Evolutionary conservation across 2,113 vertebrate genomes (phyloP), one percentile per base, ranked within the genome.

Genomic region (Procavia capensis): DNA sequence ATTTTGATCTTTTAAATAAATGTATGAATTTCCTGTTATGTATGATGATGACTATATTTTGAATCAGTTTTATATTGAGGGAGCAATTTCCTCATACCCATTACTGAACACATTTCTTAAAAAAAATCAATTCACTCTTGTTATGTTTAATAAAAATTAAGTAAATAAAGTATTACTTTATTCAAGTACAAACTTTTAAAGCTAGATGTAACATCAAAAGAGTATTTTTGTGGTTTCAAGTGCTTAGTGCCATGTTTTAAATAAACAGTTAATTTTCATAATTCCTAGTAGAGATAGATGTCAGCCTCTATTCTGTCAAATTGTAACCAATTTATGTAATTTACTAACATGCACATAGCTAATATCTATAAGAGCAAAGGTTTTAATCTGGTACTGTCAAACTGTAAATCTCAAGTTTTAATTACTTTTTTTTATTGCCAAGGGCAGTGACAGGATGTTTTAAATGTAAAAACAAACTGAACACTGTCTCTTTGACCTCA

Each of bases 401-500:
- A 47, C 16, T 16, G 9, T 76, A 27, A 43, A 63, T 27, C 24
- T 78, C 86, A 41, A 20, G 6, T 76, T 59, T 85, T 61, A 92
- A 47, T 85, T 9, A 63, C 6, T 68, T 50, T 80, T 19, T 29
- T 76, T 9, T 50, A 36, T n/a, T 70, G 76, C 50, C 17, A 41
- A 41, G 17, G 29, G 50, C 0, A 78, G 14, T 80, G 45, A 9
- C 19, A 34, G 19, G 31, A 64, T 19, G 1, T 41, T 50, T 41
- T 85, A 54, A 63, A 64, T 36, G 17, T 54, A 14, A 3, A 16
- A 54, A 54, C 96, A 68, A 97, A 16, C 0, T 31, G 95, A 57
- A 72, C n/a, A 41, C 97, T 97, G 14, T 97, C 72, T 94, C 59
- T 68, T 97, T 20, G 96, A 96, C 97, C 97, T 97, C 50, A 96